phyloP scores from a whole-genome alignment of 2,888 invertebrate genomes.

The Drosophila tripunctata region DNA sequence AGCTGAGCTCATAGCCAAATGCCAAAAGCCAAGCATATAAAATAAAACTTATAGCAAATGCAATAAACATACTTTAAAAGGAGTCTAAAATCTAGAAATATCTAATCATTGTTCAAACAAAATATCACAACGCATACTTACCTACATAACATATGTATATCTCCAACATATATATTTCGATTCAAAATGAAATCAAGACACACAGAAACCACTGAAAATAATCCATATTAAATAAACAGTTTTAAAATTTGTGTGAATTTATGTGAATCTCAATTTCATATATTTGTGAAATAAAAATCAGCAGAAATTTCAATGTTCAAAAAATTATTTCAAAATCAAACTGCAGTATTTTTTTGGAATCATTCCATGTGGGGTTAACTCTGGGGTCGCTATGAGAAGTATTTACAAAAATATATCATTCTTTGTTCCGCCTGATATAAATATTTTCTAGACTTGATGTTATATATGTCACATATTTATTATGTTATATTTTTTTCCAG shows the following conservation, averaged over 20 bases:
- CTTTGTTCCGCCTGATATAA: no score
- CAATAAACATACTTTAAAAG: background rate
- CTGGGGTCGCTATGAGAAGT: no score
- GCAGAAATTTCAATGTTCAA: conserved; percentile 1
- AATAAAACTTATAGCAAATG: background rate
- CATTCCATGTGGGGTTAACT: no score
- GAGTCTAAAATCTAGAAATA: no score
- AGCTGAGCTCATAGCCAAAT: conserved; percentile 33
- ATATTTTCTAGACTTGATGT: no score
- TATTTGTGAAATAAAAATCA: conserved; percentile 21
- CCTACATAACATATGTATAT: background rate
- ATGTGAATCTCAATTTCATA: conserved; percentile 19
- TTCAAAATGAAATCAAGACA: background rate
- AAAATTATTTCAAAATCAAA: conserved; percentile 2
- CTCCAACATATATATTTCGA: background rate
- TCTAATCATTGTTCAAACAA: background rate
- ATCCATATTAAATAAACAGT: conserved; percentile 1
- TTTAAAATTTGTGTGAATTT: no score
- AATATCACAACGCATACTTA: background rate
- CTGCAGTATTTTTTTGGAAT: no score
- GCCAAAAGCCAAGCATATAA: background rate
- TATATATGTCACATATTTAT: no score
- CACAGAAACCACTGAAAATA: conserved; percentile 2
- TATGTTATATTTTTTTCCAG: no score
- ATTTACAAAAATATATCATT: no score